These are phyloP conservation scores for Ctenicera cuprea DNA, from an alignment of 2,888 invertebrate species.

Conservation along the genomic window DNA sequence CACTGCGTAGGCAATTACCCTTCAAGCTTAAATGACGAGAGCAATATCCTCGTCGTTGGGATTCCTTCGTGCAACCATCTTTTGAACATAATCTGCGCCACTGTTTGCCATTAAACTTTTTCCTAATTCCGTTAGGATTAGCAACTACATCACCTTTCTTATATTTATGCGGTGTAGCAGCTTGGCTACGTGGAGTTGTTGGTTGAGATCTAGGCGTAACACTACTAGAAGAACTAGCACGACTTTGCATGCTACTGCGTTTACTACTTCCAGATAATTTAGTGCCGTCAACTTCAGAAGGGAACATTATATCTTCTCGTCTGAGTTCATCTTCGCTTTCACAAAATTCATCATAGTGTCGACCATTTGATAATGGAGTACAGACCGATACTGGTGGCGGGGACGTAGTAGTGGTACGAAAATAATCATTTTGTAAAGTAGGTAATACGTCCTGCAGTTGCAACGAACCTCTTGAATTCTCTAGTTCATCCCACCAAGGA, in stretches of 20 bases:
- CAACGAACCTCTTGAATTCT: slow-evolving; percentile 72
- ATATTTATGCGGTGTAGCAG: slow-evolving; percentile 95
- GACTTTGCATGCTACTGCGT: slow-evolving; percentile 92
- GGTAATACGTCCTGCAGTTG: slow-evolving; percentile 55
- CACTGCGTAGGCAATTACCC: slow-evolving; percentile 75
- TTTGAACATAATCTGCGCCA: slow-evolving; percentile 98
- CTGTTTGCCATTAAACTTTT: slow-evolving; percentile 99
- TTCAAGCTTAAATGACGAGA: slow-evolving; percentile 96
- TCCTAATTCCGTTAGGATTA: slow-evolving; percentile 95
- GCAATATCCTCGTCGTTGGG: slow-evolving; percentile 97
- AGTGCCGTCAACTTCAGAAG: slow-evolving; percentile 83
- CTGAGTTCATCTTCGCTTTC: slow-evolving; percentile 94
- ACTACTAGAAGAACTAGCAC: slow-evolving; percentile 93
- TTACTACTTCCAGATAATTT: slow-evolving; percentile 89
- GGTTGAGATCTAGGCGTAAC: slow-evolving; percentile 93
- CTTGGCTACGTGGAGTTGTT: slow-evolving; percentile 90
- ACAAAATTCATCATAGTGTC: slow-evolving; percentile 85
- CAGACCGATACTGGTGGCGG: slow-evolving; percentile 75
- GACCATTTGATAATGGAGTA: slow-evolving; percentile 79
- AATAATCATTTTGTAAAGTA: slow-evolving; percentile 70
- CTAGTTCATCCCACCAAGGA: slow-evolving; percentile 98
- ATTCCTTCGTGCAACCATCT: slow-evolving; percentile 96
- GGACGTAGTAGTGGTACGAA: slow-evolving; percentile 76
- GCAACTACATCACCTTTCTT: slow-evolving; percentile 98
- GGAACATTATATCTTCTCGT: slow-evolving; percentile 90